Conservation (phyloP, 1,140 invertebrate genomes). For the Lasaia peninsularis region DNA sequence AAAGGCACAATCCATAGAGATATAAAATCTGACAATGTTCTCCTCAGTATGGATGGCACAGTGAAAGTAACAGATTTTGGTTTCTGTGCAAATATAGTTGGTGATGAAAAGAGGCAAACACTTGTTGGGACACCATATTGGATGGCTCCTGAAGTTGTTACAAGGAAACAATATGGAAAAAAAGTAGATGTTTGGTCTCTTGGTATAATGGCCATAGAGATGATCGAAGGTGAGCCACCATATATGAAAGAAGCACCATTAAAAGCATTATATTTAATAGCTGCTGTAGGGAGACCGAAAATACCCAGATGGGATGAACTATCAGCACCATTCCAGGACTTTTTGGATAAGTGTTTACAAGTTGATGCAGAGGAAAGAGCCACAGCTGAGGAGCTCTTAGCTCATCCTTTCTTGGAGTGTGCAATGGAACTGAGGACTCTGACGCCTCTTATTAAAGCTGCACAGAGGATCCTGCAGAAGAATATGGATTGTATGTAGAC, state of each 20-base stretch:
- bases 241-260: slow-evolving; percentile 96
- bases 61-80: slow-evolving; percentile 99
- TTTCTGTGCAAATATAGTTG: slow-evolving; percentile 94
- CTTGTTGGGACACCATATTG: slow-evolving; percentile 96
- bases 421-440: slow-evolving; percentile 91
- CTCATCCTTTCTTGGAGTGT: slow-evolving; percentile 92
- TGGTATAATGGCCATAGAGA: slow-evolving; percentile 99
- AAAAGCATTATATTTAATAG: slow-evolving; percentile 96
- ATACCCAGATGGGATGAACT: slow-evolving; percentile 91
- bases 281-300: slow-evolving; percentile 95
- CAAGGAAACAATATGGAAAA: slow-evolving; percentile 89
- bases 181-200: slow-evolving; percentile 98
- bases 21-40: slow-evolving; percentile 97
- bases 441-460: slow-evolving; percentile 94
- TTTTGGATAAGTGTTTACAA: slow-evolving; percentile 94
- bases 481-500: slow-evolving; percentile 54
- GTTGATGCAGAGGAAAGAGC: slow-evolving; percentile 94
- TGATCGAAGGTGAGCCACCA: slow-evolving; percentile 98
- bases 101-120: slow-evolving; percentile 96
- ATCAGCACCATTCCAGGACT: slow-evolving; percentile 87
- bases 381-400: slow-evolving; percentile 89
- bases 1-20: slow-evolving; percentile 95
- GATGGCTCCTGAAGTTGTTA: slow-evolving; percentile 95
- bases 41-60: slow-evolving; percentile 96
- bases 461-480: slow-evolving; percentile 87